These are phyloP conservation scores for Caenorhabditis afra DNA, from an alignment of 2,888 invertebrate species.

Conservation along the genomic window DNA sequence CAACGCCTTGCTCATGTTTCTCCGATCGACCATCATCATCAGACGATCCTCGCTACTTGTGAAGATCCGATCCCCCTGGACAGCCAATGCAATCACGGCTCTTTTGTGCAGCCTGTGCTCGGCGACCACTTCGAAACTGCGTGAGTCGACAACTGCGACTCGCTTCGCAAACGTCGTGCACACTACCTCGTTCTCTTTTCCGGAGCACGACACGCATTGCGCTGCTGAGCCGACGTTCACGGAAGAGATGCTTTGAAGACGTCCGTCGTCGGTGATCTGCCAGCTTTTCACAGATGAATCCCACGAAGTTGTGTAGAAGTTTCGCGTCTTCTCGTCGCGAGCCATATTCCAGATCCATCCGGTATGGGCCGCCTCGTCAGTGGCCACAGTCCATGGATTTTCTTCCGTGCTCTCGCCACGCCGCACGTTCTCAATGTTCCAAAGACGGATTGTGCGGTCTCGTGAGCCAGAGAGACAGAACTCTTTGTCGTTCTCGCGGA, in stretches of 20 bases:
- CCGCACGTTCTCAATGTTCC: constrained; percentile 55
- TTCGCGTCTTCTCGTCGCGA: not conserved
- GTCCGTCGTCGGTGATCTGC: constrained; percentile 33
- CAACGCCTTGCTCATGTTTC: constrained; percentile 33
- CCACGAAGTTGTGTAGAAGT: constrained; percentile 54
- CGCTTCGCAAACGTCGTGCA: constrained; percentile 53
- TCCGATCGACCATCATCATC: constrained; percentile 60
- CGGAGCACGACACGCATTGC: constrained; percentile 37
- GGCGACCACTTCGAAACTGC: constrained; percentile 35
- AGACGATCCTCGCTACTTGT: constrained; percentile 60
- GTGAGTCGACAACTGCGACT: constrained; percentile 37
- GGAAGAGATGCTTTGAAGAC: constrained; percentile 11
- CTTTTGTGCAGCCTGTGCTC: constrained; percentile 48
- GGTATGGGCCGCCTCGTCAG: constrained; percentile 29
- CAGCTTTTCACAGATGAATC: constrained; percentile 56
- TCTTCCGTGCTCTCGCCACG: constrained; percentile 5
- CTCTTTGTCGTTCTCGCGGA: constrained; percentile 36
- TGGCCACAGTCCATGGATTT: constrained; percentile 48
- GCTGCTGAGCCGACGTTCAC: constrained; percentile 55
- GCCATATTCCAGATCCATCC: constrained; percentile 64
- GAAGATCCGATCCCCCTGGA: constrained; percentile 56
- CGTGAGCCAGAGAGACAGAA: constrained; percentile 63
- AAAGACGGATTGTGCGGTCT: constrained; percentile 61
- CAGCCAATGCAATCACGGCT: constrained; percentile 49
- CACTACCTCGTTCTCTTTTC: constrained; percentile 35